Conservation (phyloP, 2,113 vertebrate species). For the Dasypus novemcinctus region DNA sequence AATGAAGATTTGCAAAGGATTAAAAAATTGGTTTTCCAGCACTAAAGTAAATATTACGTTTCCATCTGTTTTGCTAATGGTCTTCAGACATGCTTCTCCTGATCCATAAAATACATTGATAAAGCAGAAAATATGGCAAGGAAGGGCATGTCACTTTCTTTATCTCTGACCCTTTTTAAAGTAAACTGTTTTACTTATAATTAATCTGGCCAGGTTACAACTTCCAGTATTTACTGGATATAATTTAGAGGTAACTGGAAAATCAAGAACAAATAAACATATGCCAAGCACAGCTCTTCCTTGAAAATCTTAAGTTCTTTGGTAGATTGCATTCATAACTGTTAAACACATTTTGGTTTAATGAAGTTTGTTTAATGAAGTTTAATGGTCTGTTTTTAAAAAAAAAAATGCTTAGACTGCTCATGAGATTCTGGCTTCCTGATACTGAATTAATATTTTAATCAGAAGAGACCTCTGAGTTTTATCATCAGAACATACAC, state of each 20-base stretch:
- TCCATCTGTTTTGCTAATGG: not conserved
- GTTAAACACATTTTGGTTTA: not conserved
- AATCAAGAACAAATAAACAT: not conserved
- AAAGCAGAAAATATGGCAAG: not conserved
- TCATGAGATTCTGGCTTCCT: not conserved
- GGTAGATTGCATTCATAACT: not conserved
- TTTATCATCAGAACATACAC: not conserved
- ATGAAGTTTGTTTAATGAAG: not conserved
- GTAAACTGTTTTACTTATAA: not conserved
- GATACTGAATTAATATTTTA: not conserved
- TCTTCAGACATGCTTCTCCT: not conserved
- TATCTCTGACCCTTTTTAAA: not conserved
- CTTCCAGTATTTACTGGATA: not conserved
- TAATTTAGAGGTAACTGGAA: not conserved
- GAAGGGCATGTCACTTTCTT: not conserved
- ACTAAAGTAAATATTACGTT: not conserved
- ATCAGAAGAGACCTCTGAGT: not conserved
- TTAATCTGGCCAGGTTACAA: not conserved
- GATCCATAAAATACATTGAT: not conserved
- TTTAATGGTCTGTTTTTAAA: not conserved
- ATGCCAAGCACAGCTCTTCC: not conserved
- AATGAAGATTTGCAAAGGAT: not conserved
- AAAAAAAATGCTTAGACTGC: not conserved
- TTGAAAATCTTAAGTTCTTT: conserved; percentile 14
- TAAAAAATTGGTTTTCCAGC: not conserved